These are phyloP conservation scores for Oscheius sp. DNA, from an alignment of 1,140 invertebrate species.

Conservation along the genomic window DNA sequence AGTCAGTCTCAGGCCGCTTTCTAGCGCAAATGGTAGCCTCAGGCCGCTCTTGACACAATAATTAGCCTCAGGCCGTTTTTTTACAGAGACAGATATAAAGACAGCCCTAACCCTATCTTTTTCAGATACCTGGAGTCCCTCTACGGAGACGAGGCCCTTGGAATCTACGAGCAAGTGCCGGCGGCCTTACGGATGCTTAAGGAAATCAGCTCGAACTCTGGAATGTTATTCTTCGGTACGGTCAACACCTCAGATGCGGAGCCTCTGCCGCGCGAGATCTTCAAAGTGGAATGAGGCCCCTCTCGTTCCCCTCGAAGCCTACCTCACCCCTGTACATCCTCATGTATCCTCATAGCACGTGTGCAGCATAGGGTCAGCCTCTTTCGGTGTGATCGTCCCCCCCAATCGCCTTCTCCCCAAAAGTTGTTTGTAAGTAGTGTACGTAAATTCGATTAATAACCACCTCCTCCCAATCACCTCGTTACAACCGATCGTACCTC, in stretches of 20 bases:
- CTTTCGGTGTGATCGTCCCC: not conserved
- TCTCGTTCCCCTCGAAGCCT: no score
- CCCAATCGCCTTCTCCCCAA: no score
- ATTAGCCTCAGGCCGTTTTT: not conserved
- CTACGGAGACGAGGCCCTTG: conserved; percentile 36
- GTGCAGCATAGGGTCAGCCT: not conserved
- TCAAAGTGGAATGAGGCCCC: conserved; percentile 23
- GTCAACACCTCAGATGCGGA: conserved; percentile 36
- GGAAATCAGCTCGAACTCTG: conserved; percentile 25
- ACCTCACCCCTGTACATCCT: not conserved
- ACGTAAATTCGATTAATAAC: not conserved
- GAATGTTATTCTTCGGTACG: conserved; percentile 39
- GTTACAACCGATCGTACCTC: conserved; percentile 3
- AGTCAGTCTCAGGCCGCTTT: no score
- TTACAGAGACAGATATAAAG: not conserved
- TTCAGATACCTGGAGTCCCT: conserved; percentile 53
- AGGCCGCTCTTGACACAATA: not conserved
- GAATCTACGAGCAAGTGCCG: conserved; percentile 31
- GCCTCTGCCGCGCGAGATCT: conserved; percentile 40
- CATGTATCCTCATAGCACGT: not conserved
- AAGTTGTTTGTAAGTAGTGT: not conserved
- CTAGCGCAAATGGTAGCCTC: conserved; percentile 22
- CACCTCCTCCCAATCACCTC: not conserved
- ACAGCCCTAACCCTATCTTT: not conserved
- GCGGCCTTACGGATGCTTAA: conserved; percentile 32